Evolutionary conservation across 2,797 vertebrate species (phyloP), one percentile per base, ranked within the genome.

Genomic region (Stomatorhinus walkeri): DNA sequence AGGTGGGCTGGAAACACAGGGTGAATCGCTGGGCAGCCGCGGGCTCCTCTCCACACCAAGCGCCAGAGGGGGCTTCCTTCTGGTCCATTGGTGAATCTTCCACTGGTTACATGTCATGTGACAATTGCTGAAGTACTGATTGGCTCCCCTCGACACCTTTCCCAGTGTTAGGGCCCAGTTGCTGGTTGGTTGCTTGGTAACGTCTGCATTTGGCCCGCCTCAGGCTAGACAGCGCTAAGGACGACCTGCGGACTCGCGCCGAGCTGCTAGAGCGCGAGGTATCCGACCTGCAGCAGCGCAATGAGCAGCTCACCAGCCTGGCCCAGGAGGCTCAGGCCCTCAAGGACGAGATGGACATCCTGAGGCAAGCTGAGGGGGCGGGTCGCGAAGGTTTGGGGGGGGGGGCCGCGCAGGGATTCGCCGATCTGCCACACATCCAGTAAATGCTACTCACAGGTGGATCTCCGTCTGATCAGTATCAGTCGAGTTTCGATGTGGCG

Each of bases 331-430:
- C 97, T 0, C 97, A 97, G 93, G 91, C 94, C 0, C 94, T 98
- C 16, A 97, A 97, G 92, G 97, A 98, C 0, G 97, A 98, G 93
- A 98, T 98, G 97, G 97, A 98, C 51, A 96, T 97, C 10, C 96
- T 98, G 49, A 94, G 97, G 97, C 97, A 87, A 92, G 93, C 28
- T 16, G 59, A 3, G 10, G 40, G 36, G 14, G 22, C 1, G 46
- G 84, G 22, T 2, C 7, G 14, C 4, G 12, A 6, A 3, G 16
- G 19, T 28, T 2, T 24, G 9, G 72, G 72, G 46, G 32, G 72
- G 36, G 36, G 36, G 36, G 36, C 36, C 0, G 64, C 64, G 3
- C 24, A 0, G 64, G 32, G 32, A 40, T 40, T 40, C 68, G 36
- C 28, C 19, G 72, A 8, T 79, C 32, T 8, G 3, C 61, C 24